Conservation (phyloP, 2,113 vertebrate genomes). For the Ceyx cyanopectus region DNA sequence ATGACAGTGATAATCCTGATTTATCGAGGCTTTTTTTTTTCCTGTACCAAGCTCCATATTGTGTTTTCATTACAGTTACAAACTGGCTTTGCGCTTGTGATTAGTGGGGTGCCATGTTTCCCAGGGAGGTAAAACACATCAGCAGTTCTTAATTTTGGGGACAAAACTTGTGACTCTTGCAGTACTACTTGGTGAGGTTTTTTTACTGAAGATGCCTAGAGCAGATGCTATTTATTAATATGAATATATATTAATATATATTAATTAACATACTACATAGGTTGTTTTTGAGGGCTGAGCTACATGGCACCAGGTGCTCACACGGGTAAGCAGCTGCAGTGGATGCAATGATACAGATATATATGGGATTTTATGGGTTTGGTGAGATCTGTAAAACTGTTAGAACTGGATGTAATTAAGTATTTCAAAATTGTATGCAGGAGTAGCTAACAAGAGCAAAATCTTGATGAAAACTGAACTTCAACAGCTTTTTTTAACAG, state of each 20-base stretch:
- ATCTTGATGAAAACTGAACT: neutral
- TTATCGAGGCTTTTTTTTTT: neutral
- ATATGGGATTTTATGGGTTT: neutral
- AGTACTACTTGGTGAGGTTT: neutral
- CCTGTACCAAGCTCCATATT: neutral
- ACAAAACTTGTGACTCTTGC: neutral
- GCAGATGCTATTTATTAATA: neutral
- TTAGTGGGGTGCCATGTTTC: neutral
- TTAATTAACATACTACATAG: no score
- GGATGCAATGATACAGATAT: neutral
- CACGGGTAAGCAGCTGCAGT: neutral
- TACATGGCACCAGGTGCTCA: neutral
- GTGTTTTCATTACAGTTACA: neutral
- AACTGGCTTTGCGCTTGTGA: neutral
- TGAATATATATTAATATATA: neutral
- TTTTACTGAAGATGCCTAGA: neutral
- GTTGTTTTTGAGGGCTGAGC: neutral
- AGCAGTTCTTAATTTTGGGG: neutral
- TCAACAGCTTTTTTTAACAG: neutral
- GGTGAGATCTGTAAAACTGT: neutral
- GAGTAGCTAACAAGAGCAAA: neutral
- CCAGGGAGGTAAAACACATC: neutral
- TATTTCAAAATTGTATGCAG: neutral
- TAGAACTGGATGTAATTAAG: neutral
- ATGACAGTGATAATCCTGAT: neutral